Evolutionary conservation across 1,140 invertebrate species (phyloP).

Genomic region (Megathymus violae): DNA sequence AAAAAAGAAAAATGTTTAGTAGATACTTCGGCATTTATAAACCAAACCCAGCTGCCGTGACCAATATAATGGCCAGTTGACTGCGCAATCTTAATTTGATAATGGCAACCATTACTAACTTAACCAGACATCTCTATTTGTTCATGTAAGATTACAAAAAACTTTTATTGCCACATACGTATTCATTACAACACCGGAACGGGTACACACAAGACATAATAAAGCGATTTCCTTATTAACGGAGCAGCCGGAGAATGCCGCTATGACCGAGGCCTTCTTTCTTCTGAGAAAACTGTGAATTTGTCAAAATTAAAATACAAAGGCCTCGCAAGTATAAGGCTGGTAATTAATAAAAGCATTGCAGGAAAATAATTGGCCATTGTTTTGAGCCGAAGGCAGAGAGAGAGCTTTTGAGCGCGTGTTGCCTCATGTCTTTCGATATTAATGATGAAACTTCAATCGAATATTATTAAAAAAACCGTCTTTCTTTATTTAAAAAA

Average conservation of each 20-base stretch:
- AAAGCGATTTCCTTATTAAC: conserved; percentile 59
- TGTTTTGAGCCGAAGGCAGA: conserved; percentile 56
- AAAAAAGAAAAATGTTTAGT: conserved; percentile 6
- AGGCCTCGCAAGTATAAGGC: conserved; percentile 54
- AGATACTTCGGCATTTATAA: not conserved
- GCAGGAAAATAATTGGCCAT: conserved; percentile 72
- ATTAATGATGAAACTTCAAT: conserved; percentile 5
- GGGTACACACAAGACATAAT: conserved; percentile 52
- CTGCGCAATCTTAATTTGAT: conserved; percentile 56
- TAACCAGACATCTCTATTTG: conserved; percentile 55
- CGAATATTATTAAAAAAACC: too few relatives aligned
- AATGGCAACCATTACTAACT: conserved; percentile 43
- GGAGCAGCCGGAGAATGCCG: conserved; percentile 26
- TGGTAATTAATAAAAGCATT: conserved; percentile 73
- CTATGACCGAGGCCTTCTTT: conserved; percentile 37
- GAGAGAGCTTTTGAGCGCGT: conserved; percentile 32
- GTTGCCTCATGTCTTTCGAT: conserved; percentile 27
- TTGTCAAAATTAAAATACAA: conserved; percentile 79
- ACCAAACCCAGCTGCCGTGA: conserved; percentile 41
- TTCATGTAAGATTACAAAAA: conserved; percentile 57
- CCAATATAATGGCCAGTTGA: conserved; percentile 56
- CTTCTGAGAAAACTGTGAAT: conserved; percentile 71
- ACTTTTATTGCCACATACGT: conserved; percentile 52
- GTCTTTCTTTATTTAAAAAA: too few relatives aligned
- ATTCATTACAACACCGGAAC: conserved; percentile 54